Evolutionary conservation across 2,113 vertebrate genomes (phyloP), one percentile per base, ranked within the genome.

Genomic region (Pipra filicauda): DNA sequence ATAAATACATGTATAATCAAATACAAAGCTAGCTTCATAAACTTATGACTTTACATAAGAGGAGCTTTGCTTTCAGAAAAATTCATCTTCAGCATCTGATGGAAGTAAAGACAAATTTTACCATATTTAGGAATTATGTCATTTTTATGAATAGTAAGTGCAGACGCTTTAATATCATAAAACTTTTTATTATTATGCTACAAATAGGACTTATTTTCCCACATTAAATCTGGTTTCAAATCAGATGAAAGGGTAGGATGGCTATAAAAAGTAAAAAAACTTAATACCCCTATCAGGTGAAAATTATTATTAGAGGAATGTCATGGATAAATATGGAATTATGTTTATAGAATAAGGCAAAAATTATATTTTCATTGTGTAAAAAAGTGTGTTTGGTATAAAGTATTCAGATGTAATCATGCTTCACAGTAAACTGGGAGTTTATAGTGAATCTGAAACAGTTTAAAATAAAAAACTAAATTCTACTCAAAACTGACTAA

Each of bases 291-390:
- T 88, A 57, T 67, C n/a, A 67, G 24, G 20, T 81, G 22, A 91
- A 84, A 93, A 77, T 75, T 71, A 92, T 72, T 92, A 62, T 6
- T 18, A 70, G 41, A 7, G 8, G 26, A 93, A 87, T 76, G 17
- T 62, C 6, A 95, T 77, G 39, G 95, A 93, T 94, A 93, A 95
- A 89, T 94, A 85, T 28, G 31, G 41, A 51, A 6, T 89, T 89
- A 78, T 43, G 27, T 80, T 95, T 91, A 57, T 12, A 87, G 46
- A 71, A 55, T 11, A 52, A 65, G 13, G 28, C 3, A 94, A 92
- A 93, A 84, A 58, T 15, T 1, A 4, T 69, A 57, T 76, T 90
- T 90, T 91, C 24, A 35, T 75, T 91, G 35, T n/a, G 43, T 49
- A 67, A 59, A 96, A 95, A 85, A 41, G 4, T 15, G 19, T 37